Conservation (phyloP, 2,113 vertebrate genomes). For the Ailurus styani region DNA sequence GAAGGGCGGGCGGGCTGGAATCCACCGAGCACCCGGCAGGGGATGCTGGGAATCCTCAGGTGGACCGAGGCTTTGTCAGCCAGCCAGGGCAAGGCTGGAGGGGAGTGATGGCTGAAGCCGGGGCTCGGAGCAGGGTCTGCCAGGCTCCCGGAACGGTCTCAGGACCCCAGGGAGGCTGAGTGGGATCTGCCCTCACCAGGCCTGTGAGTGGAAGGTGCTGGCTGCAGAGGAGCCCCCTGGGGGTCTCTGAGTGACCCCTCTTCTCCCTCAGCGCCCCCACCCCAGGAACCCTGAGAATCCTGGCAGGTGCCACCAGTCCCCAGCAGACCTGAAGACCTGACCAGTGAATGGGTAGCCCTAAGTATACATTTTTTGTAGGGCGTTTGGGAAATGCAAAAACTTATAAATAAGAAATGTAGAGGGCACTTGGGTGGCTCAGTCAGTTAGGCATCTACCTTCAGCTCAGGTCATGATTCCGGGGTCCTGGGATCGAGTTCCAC, state of each 20-base stretch:
- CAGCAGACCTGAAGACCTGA: not conserved
- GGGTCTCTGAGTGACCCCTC: not conserved
- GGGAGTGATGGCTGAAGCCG: not conserved
- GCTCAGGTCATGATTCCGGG: no score
- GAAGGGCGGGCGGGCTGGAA: no score
- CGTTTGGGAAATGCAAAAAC: not conserved
- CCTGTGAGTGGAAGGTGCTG: not conserved
- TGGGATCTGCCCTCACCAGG: not conserved
- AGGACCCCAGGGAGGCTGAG: no score
- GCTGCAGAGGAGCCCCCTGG: not conserved
- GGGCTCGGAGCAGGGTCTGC: not conserved
- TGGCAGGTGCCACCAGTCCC: no score
- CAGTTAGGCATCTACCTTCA: no score
- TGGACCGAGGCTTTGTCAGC: no score
- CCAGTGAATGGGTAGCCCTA: not conserved
- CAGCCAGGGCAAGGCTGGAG: not conserved
- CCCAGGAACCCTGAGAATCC: not conserved
- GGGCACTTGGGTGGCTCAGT: no score
- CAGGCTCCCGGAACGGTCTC: no score
- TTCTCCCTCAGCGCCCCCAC: not conserved
- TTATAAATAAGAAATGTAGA: not conserved
- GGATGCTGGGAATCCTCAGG: not conserved
- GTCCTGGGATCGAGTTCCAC: no score
- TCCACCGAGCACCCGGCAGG: not conserved
- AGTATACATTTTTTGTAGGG: not conserved